These are phyloP conservation scores for Platysternon megacephalum DNA, from an alignment of 2,113 vertebrate species.

Conservation along the genomic window DNA sequence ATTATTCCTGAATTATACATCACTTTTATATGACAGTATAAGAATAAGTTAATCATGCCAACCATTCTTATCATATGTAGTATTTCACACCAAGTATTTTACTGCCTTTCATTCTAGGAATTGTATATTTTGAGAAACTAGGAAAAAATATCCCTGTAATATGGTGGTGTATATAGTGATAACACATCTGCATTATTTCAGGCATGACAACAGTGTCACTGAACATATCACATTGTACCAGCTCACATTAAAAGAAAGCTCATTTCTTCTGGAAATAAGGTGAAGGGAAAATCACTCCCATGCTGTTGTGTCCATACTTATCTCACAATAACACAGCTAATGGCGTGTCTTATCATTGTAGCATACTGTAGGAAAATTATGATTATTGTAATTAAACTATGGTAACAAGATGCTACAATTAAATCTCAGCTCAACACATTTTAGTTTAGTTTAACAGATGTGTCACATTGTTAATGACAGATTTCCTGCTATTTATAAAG, in stretches of 20 bases:
- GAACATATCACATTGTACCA: neutral
- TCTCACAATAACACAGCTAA: neutral
- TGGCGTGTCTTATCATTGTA: neutral
- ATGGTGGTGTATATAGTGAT: neutral
- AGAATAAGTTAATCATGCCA: conserved; percentile 27
- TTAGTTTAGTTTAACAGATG: neutral
- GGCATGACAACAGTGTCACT: neutral
- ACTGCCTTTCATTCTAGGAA: neutral
- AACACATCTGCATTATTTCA: neutral
- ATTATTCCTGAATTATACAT: conserved; percentile 40
- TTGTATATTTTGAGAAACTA: neutral
- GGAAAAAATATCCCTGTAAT: neutral
- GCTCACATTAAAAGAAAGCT: neutral
- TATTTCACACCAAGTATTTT: conserved; percentile 32
- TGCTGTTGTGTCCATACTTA: neutral
- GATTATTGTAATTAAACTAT: neutral
- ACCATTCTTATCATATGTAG: neutral
- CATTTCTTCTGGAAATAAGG: neutral
- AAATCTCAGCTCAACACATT: neutral
- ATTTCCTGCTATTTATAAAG: neutral
- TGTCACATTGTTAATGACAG: neutral
- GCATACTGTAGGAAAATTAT: neutral
- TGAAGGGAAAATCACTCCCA: neutral
- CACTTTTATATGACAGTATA: neutral
- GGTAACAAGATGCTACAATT: neutral